Evolutionary conservation across 2,888 invertebrate species (phyloP), one percentile per base, ranked within the genome.

Genomic region (Agrochola lota): DNA sequence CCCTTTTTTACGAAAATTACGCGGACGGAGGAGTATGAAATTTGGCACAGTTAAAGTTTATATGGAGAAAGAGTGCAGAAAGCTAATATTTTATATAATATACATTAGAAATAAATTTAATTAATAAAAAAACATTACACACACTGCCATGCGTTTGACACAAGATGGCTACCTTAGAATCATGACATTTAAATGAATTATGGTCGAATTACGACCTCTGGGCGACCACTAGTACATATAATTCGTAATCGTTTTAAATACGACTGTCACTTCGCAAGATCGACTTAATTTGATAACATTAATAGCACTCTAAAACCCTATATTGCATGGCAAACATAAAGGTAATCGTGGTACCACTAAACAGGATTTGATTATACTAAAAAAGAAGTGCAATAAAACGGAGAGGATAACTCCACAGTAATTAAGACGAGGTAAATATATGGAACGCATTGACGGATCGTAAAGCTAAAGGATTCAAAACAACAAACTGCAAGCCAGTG

Each of bases 391-490:
- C 91, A 91, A 95, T 96, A 95, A 96, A 96, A 91, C 90, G 85
- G 89, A 92, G 90, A 93, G 94, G 94, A 94, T 95, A 94, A 95
- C 93, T 91, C 89, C 88, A 85, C 88, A 90, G 94, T 96, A 96
- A 96, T 96, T 96, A 96, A 96, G 95, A 96, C 93, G 92, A 94
- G 93, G 94, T 94, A 95, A 94, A 95, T 95, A 95, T 95, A 95
- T 94, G 94, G 93, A 94, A 94, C 92, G 94, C 93, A 96, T 96
- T 95, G 96, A 95, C 95, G 95, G 94, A 93, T 95, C 96, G 93
- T 96, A 96, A 96, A 96, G 88, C 87, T 92, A 93, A 95, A 95
- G 95, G 95, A 94, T 95, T 95, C 94, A 93, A 93, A 94, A 94
- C 94, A 96, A 95, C 94, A 94, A 96, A 96, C 95, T 95, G 96